Evolutionary conservation across 1,140 invertebrate genomes (phyloP).

Genomic region (Callitettix versicolor): DNA sequence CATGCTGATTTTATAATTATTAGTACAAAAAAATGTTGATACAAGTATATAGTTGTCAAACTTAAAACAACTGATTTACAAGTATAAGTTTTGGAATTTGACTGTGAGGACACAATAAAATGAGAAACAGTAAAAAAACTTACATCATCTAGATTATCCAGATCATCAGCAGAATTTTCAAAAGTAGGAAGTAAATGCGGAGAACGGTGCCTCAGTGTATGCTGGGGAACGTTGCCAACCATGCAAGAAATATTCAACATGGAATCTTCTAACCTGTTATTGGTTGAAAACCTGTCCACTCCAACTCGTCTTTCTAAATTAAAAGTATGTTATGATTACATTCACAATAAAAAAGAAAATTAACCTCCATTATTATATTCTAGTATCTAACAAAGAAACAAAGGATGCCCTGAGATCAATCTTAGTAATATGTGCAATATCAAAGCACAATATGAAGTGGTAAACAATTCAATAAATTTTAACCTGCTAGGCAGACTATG

Average conservation of each 20-base stretch:
- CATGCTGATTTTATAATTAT: too few species aligned
- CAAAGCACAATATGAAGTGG: too few species aligned
- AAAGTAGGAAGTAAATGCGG: slow-evolving; percentile 67
- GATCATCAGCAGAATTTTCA: slow-evolving; percentile 71
- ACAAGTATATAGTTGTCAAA: too few species aligned
- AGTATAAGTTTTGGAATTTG: too few species aligned
- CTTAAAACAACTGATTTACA: too few species aligned
- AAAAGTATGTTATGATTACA: too few species aligned
- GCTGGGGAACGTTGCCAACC: slow-evolving; percentile 36
- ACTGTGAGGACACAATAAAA: neutral
- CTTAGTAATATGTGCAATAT: too few species aligned
- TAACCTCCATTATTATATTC: neutral
- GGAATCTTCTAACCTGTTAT: slow-evolving; percentile 11
- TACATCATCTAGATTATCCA: slow-evolving; percentile 90
- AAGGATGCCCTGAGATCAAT: too few species aligned
- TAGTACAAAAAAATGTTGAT: too few species aligned
- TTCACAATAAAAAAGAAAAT: too few species aligned
- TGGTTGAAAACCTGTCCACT: neutral
- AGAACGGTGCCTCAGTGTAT: slow-evolving; percentile 56
- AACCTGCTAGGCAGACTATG: too few species aligned
- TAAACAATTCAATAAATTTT: too few species aligned
- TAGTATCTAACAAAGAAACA: neutral
- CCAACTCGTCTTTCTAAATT: neutral
- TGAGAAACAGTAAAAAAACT: slow-evolving; percentile 29
- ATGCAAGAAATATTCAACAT: slow-evolving; percentile 21